Base-by-base conservation (phyloP, 1,140 invertebrate genomes). In the Diorhabda sublineata region DNA sequence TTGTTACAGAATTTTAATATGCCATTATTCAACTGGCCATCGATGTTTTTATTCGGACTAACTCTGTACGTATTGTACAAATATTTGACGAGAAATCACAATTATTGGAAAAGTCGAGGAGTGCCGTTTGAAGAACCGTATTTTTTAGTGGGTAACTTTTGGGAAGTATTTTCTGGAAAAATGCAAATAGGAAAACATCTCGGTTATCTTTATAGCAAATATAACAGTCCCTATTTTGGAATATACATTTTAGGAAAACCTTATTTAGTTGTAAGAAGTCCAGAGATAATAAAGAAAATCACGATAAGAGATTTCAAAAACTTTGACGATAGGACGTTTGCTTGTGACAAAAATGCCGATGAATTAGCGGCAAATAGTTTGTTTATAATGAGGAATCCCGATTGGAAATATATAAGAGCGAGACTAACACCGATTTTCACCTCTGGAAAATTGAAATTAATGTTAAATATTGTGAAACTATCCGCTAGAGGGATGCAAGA, bases 301-400 rank as follows among this genome's bases (percentile, higher is more conserved):
- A 71, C 82, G 4, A 77, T 85, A 8, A 82, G 82, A 67, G 84
- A 86, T 71, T 86, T 85, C 71, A 77, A 81, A n/a, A 79, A 81
- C 69, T 86, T 86, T 65, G 69, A 72, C 4, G 79, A 83, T 66
- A 74, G 81, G 57, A 73, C 71, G 0, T 75, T 77, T 45, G 45
- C 76, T 2, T 73, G 73, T 5, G 77, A 81, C 5, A 78, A 80
- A 56, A 73, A 78, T 45, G 75, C 74, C 3, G 81, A 83, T 68
- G 77, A 78, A 5, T 70, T 82, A 41, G 71, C 76, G 8, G 68
- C 75, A 5, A 71, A 79, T 58, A 79, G 75, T 57, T 42, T 78
- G 9, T 76, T 78, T 58, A 71, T 71, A 5, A 64, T 78, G 9
- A 73, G 69, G 66, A 75, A 76, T 60, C 70, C 73, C 3, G 72